Evolutionary conservation across 2,888 invertebrate species (phyloP).

Genomic region (Pristionchus entomophagus): DNA sequence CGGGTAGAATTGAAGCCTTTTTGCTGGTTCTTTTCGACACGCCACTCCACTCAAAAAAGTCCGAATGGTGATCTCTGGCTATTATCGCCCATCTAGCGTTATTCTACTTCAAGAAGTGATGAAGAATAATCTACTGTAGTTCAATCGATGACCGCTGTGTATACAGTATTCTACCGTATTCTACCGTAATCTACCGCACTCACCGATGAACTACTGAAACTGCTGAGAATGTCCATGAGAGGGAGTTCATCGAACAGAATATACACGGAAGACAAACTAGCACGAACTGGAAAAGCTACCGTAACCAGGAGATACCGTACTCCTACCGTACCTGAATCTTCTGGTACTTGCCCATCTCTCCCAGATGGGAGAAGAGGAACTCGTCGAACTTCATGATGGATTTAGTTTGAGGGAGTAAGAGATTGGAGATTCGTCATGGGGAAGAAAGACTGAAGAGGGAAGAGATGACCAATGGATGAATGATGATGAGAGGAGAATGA

Average conservation of each 20-base stretch:
- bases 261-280: constrained; percentile 74
- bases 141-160: no score
- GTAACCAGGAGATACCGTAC: not conserved
- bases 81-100: no score
- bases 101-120: no score
- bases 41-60: no score
- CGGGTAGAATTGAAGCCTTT: no score
- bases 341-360: constrained; percentile 73
- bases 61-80: no score
- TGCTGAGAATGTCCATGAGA: constrained; percentile 75
- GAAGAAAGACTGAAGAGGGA: not conserved
- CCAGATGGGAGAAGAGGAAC: constrained; percentile 71
- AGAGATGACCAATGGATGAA: not conserved
- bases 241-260: constrained; percentile 74
- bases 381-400: constrained; percentile 75
- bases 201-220: constrained; percentile 68
- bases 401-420: not conserved
- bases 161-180: not conserved
- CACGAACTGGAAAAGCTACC: constrained; percentile 67
- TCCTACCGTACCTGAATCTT: constrained; percentile 41
- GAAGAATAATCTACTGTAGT: no score
- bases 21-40: no score
- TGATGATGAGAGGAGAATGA: not conserved
- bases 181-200: constrained; percentile 6
- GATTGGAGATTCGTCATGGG: not conserved